Percentiles rank a stretch among this genome's conserved stretches.
Conservation (phyloP, 2,888 invertebrate genomes). For the Panopea generosa region DNA sequence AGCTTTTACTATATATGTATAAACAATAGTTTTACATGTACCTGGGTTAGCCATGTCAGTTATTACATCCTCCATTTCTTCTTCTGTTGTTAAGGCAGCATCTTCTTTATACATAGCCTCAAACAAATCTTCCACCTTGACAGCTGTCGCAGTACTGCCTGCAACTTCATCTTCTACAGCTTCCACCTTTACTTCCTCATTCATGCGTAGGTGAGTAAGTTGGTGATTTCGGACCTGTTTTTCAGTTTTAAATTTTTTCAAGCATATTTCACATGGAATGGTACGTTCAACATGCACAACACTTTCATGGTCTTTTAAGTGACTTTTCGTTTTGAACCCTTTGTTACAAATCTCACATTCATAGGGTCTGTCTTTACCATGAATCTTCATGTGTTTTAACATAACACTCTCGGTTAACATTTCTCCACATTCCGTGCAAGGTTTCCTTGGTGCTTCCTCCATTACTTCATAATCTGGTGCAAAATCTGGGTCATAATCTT, state of each 20-base stretch:
- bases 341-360: constrained; percentile 31
- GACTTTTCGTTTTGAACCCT: constrained; percentile 26
- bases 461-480: no score
- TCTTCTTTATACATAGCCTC: no score
- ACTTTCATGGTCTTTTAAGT: constrained; percentile 36
- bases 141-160: not conserved
- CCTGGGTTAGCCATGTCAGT: no score
- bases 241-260: constrained; percentile 1
- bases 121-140: not conserved
- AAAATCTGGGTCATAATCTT: no score
- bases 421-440: constrained; percentile 36
- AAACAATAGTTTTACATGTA: no score
- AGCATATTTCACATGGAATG: constrained; percentile 30
- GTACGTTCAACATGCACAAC: constrained; percentile 25
- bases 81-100: no score
- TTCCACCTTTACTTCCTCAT: not conserved
- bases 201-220: constrained; percentile 10
- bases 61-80: no score
- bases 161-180: not conserved
- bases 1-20: no score
- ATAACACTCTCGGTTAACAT: constrained; percentile 13
- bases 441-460: not conserved
- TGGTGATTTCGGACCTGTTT: constrained; percentile 5
- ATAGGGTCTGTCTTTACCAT: constrained; percentile 8
- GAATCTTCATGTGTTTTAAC: constrained; percentile 32